phyloP scores from a whole-genome alignment of 2,113 vertebrate species.

The Sphyrna mokarran region DNA sequence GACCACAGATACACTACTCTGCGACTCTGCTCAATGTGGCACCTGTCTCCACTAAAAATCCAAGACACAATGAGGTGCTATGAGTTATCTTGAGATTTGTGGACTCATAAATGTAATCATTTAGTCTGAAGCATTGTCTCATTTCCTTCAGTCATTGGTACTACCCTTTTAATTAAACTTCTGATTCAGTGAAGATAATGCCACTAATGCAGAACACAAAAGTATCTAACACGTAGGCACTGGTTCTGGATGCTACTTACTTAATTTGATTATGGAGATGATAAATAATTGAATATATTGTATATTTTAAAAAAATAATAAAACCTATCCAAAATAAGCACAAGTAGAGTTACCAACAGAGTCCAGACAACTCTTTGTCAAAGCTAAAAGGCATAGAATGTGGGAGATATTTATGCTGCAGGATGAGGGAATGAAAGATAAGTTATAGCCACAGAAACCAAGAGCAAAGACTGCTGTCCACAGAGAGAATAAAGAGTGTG shows the following conservation, averaged over 20 bases:
- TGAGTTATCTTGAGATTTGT: background rate
- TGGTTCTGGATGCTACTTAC: background rate
- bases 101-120: background rate
- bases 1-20: background rate
- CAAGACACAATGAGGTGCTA: background rate
- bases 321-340: background rate
- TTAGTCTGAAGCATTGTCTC: background rate
- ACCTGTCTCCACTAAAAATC: background rate
- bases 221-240: background rate
- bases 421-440: too few species aligned
- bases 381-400: too few species aligned
- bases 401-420: too few species aligned
- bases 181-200: background rate
- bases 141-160: background rate
- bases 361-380: too few species aligned
- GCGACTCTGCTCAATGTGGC: background rate
- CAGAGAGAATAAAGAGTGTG: too few species aligned
- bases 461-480: too few species aligned
- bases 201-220: background rate
- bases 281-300: background rate
- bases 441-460: too few species aligned
- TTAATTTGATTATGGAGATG: background rate
- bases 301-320: background rate
- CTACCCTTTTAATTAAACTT: background rate
- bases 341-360: background rate